Conservation (phyloP, 2,888 invertebrate species). For the Aphodius sticticus region DNA sequence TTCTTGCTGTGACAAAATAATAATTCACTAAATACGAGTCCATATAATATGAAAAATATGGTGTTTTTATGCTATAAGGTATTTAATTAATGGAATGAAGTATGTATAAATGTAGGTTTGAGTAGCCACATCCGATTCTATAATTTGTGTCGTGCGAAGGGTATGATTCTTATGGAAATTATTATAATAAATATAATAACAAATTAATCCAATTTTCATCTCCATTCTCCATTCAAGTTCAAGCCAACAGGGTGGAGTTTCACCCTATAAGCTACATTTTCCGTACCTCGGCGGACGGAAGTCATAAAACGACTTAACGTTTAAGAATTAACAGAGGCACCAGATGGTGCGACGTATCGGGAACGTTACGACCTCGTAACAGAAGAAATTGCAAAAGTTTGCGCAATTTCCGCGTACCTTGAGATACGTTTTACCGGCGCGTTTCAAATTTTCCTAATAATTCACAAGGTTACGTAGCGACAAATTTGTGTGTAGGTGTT, state of each 20-base stretch:
- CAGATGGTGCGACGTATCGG: background rate
- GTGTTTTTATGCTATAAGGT: no score
- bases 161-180: no score
- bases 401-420: slow-evolving; percentile 4
- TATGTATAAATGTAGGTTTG: no score
- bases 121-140: no score
- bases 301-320: background rate
- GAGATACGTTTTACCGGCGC: background rate
- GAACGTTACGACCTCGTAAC: background rate
- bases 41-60: no score
- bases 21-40: no score
- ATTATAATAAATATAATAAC: no score
- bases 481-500: background rate
- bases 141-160: no score
- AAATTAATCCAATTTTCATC: no score
- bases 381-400: slow-evolving; percentile 4
- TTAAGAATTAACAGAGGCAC: background rate
- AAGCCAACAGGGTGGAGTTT: background rate
- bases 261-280: background rate
- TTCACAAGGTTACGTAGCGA: background rate
- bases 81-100: no score
- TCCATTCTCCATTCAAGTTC: no score
- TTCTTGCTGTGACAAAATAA: background rate
- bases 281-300: background rate
- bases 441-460: background rate